Evolutionary conservation across 2,113 vertebrate genomes (phyloP), one percentile per base, ranked within the genome.

Genomic region (Cygnus buccinator): DNA sequence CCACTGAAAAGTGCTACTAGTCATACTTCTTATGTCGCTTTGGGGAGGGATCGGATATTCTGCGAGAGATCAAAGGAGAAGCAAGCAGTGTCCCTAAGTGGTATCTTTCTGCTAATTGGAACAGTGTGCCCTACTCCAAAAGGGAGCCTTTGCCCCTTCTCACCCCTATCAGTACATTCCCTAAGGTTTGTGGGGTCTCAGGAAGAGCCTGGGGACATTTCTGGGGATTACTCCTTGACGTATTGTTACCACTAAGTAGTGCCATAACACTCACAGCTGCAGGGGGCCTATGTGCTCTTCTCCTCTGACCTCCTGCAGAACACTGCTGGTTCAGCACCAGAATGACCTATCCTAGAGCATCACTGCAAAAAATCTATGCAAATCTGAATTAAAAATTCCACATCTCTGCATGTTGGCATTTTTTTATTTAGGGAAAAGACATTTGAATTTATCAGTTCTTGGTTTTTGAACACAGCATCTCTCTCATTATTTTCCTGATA

Each of bases 1-100:
- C 77, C 12, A 18, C 10, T 65, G 31, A 22, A 18, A 48, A 92
- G 29, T 88, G 41, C 20, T 77, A 25, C 20, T 70, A 48, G 23
- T 41, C 1, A 1, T 62, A 50, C 48, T 76, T 83, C 14, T 43
- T 31, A 31, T 4, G 22, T 54, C 33, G 57, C 90, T 92, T 57
- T 9, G 9, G 35, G 61, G 61, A 37, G 13, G 22, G 21, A 35
- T 1, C 74, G 22, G 43, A 10, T 68, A 31, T 44, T 87, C 48
- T 72, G 43, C 57, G 70, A 67, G 78, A 92, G 91, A 89, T 87
- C n/a, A 95, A 95, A 97, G 88, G 78, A 86, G 80, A 87, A 84
- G 46, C 46, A 87, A 84, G 52, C 50, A 10, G 14, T 29, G 59
- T 37, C 33, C 71, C 72, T n/a, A 52, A 41, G 41, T 80, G 23